Conservation (phyloP, 2,797 vertebrate genomes). For the Parauchenoglanis ngamensis region DNA sequence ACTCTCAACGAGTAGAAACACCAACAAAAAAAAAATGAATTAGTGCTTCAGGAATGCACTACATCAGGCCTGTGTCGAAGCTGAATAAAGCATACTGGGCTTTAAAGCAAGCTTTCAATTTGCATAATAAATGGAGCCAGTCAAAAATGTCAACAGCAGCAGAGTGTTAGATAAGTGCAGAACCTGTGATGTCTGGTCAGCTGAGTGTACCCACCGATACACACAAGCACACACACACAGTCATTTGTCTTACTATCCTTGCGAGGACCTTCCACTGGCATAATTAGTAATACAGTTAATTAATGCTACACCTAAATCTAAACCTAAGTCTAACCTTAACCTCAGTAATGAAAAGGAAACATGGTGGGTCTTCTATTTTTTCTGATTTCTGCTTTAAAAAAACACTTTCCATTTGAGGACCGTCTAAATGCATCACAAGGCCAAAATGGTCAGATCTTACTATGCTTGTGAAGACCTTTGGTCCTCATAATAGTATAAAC, state of each 20-base stretch:
- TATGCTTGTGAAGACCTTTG: too few relatives aligned
- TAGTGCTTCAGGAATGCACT: neutral
- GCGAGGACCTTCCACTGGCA: too few relatives aligned
- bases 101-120: slow-evolving; percentile 24
- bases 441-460: too few relatives aligned
- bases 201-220: neutral
- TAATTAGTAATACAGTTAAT: too few relatives aligned
- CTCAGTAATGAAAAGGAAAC: too few relatives aligned
- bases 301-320: too few relatives aligned
- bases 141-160: slow-evolving; percentile 8
- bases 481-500: too few relatives aligned
- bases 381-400: too few relatives aligned
- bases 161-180: slow-evolving; percentile 19
- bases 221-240: neutral
- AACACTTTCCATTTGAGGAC: too few relatives aligned
- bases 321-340: too few relatives aligned
- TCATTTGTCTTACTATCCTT: neutral
- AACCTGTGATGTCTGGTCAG: slow-evolving; percentile 35
- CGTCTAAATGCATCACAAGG: too few relatives aligned
- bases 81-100: neutral
- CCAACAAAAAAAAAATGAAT: neutral
- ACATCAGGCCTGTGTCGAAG: neutral
- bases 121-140: slow-evolving; percentile 25
- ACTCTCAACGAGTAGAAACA: neutral
- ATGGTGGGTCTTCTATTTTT: too few relatives aligned